Conservation (phyloP, 1,140 invertebrate species). For the Bombus turneri region DNA sequence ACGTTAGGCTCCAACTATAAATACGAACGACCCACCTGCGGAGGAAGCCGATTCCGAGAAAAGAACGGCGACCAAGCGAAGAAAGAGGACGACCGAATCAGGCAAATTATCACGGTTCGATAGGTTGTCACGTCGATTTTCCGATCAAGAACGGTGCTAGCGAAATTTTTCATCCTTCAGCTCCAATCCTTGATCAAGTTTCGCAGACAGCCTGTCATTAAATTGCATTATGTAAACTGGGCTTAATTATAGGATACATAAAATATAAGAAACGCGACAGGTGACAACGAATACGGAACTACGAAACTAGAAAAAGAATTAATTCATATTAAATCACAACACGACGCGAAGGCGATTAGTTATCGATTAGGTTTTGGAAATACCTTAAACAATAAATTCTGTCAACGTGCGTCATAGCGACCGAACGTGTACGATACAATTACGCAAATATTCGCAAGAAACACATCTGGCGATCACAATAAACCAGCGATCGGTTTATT, state of each 20-base stretch:
- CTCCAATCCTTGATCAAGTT: neutral
- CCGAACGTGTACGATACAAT: neutral
- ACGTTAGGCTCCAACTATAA: constrained; percentile 35
- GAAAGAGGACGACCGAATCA: neutral
- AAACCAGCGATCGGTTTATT: neutral
- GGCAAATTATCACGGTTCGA: neutral
- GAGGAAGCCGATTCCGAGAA: neutral
- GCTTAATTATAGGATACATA: neutral
- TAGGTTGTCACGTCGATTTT: neutral
- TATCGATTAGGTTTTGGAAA: too few relatives aligned
- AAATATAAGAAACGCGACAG: neutral
- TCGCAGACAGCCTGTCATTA: neutral
- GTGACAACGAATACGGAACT: neutral
- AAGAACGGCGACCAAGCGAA: too few relatives aligned
- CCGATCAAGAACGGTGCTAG: neutral
- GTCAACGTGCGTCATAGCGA: too few relatives aligned
- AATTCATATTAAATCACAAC: too few relatives aligned
- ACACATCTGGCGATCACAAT: neutral
- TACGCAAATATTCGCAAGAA: neutral
- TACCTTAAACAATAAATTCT: too few relatives aligned
- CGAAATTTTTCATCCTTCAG: neutral
- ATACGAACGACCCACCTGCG: constrained; percentile 24
- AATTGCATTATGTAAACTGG: neutral
- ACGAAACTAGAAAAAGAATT: too few relatives aligned
- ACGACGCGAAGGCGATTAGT: too few relatives aligned